Base-by-base conservation (phyloP, 2,113 vertebrate genomes). In the Motacilla alba region DNA sequence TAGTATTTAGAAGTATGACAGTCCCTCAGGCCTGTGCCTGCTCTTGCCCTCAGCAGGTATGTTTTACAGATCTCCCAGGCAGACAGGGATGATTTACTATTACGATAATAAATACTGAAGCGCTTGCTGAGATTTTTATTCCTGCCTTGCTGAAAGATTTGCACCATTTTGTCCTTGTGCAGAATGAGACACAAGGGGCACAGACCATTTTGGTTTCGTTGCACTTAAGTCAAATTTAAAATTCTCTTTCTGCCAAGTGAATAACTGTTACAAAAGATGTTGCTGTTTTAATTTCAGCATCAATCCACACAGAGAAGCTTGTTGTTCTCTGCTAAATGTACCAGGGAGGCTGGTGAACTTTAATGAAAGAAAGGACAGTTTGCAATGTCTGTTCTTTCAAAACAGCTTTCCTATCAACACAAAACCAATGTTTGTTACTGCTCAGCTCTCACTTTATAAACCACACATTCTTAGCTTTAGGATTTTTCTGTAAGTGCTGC, bases 301-400 rank as follows among this genome's bases (percentile, higher is more conserved):
- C 46, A 64, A 72, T 73, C 67, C 52, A 44, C 11, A 6, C 19
- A 76, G 1, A 2, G 58, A 76, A 92, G 35, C 73, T 64, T 41
- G 10, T 22, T 3, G 2, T 87, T 84, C 63, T 55, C 66, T 43
- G 30, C 62, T 76, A 55, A 74, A 49, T 26, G 33, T n/a, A 86
- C 64, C 89, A 82, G 79, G 91, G 93, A 88, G 90, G 73, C 63
- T 96, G 81, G 66, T 50, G 63, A 91, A 91, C 55, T 87, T 80
- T 33, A 79, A 84, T 60, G 89, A 72, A 93, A 62, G 56, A 75
- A 92, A 46, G 50, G 93, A 87, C 39, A 66, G 50, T 89, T 83
- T 96, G 87, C 87, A 92, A 63, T 8, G 1, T 91, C 94, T 96
- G 85, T 90, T 93, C 88, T 89, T 92, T 87, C 90, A 41, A 76